These are phyloP conservation scores for Platycercus adscitus DNA, from an alignment of 2,113 vertebrate genomes.

Conservation along the genomic window DNA sequence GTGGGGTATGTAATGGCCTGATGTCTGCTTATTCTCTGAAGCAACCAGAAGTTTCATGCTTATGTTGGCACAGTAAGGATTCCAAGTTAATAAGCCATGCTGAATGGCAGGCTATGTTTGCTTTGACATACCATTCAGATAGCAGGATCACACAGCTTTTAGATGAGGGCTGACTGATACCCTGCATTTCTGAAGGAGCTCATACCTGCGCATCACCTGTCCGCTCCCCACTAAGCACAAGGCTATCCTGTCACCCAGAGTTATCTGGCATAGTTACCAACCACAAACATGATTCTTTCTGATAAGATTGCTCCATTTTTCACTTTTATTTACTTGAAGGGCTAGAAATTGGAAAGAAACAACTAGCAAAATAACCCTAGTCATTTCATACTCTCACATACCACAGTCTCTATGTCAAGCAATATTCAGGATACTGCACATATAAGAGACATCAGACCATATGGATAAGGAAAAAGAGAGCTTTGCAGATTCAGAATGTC, in stretches of 20 bases:
- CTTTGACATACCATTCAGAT: not conserved
- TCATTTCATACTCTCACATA: not conserved
- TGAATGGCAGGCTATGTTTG: not conserved
- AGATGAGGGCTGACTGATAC: not conserved
- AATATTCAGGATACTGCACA: not conserved
- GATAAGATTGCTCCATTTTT: not conserved
- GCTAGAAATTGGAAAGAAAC: not conserved
- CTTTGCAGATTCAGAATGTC: not conserved
- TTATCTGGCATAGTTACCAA: not conserved
- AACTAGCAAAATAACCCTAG: not conserved
- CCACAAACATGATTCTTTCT: not conserved
- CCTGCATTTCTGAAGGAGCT: not conserved
- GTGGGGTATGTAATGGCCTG: not conserved
- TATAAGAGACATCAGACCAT: not conserved
- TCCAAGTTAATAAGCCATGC: not conserved
- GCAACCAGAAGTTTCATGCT: not conserved
- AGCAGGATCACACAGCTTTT: not conserved
- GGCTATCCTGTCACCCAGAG: not conserved
- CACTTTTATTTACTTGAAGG: not conserved
- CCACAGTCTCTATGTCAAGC: not conserved
- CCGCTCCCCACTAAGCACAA: not conserved
- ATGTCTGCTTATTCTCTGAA: not conserved
- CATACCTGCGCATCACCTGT: not conserved
- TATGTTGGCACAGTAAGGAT: not conserved
- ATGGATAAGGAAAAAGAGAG: not conserved